A percentile compares a stretch with the other conserved stretches of the same genome.
Evolutionary conservation across 2,113 vertebrate genomes (phyloP).

Genomic region (Callipepla squamata): DNA sequence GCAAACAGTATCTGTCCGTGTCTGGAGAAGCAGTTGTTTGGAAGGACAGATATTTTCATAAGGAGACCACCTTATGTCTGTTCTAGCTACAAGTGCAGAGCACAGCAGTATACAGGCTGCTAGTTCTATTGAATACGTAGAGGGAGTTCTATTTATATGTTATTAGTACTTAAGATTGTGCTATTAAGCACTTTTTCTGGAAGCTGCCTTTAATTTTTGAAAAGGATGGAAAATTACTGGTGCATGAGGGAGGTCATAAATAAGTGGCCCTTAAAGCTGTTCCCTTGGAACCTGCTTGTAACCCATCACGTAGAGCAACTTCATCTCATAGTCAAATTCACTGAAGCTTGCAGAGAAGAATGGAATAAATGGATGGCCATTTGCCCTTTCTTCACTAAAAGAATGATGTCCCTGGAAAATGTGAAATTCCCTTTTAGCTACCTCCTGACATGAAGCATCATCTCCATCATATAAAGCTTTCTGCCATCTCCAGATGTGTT

Average conservation of each 20-base stretch:
- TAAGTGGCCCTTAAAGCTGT: not conserved
- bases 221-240: not conserved
- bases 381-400: constrained; percentile 52
- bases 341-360: constrained; percentile 48
- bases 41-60: not conserved
- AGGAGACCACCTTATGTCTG: not conserved
- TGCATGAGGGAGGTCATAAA: not conserved
- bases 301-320: not conserved
- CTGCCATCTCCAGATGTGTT: not conserved
- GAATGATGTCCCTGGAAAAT: constrained; percentile 17
- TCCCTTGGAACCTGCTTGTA: not conserved
- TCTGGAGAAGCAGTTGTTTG: not conserved
- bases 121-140: not conserved
- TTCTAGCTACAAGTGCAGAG: not conserved
- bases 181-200: not conserved
- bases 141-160: not conserved
- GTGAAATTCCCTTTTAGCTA: constrained; percentile 29
- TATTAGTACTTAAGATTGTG: not conserved
- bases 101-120: not conserved
- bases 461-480: not conserved
- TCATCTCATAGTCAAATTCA: constrained; percentile 20
- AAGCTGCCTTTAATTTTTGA: not conserved
- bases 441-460: constrained; percentile 44
- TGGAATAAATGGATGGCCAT: constrained; percentile 14
- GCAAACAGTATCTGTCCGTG: not conserved